Conservation (phyloP, 2,113 vertebrate genomes). For the Aramus guarauna region DNA sequence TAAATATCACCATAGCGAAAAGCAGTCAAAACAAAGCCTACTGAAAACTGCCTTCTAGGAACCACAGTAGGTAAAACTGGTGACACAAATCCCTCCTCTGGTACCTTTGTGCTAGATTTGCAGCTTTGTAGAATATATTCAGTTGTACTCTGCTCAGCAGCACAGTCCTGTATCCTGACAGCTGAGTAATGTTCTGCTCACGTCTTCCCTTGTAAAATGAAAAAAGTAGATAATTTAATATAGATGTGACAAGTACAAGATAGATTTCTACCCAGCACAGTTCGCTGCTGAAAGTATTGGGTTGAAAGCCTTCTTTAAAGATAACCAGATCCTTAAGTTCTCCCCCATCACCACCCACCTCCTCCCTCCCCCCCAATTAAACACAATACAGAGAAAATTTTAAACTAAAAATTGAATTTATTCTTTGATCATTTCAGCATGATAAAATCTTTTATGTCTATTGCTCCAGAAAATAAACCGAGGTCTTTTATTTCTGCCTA, state of each 20-base stretch:
- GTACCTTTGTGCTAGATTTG: conserved; percentile 24
- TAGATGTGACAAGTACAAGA: conserved; percentile 57
- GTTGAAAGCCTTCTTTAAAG: conserved; percentile 31
- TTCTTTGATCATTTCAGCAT: neutral
- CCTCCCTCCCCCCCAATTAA: neutral
- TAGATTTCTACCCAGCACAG: conserved; percentile 37
- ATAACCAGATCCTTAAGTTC: neutral
- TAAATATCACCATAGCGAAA: conserved; percentile 26
- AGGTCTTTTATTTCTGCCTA: neutral
- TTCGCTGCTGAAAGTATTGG: conserved; percentile 23
- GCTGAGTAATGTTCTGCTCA: conserved; percentile 66
- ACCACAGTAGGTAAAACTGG: neutral
- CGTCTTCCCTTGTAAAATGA: conserved; percentile 65
- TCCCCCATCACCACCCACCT: neutral
- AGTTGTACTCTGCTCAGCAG: conserved; percentile 1
- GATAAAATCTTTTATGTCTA: neutral
- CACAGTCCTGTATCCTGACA: conserved; percentile 30
- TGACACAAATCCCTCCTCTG: conserved; percentile 20
- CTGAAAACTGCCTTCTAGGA: conserved; percentile 1
- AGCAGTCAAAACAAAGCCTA: conserved; percentile 43
- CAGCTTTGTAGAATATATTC: neutral
- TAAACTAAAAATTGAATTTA: neutral
- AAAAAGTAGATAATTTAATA: conserved; percentile 71
- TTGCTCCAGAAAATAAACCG: neutral
- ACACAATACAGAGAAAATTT: neutral